Evolutionary conservation across 2,797 vertebrate species (phyloP).

Genomic region (Poeciliopsis gracilis): DNA sequence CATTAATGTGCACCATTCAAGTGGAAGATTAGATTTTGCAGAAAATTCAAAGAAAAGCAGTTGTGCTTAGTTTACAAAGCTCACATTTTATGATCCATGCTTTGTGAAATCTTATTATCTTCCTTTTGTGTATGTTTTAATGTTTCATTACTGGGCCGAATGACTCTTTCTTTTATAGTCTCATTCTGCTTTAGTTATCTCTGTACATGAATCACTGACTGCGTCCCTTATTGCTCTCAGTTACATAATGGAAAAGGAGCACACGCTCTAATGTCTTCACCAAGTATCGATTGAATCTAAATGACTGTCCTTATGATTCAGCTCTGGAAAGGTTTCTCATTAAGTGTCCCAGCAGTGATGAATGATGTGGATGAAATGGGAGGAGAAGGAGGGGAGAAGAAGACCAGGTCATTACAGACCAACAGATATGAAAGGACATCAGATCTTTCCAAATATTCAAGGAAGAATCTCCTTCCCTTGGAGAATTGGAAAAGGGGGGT

Average conservation of each 20-base stretch:
- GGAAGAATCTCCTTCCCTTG: slow-evolving; percentile 31
- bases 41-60: background rate
- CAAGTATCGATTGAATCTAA: slow-evolving; percentile 70
- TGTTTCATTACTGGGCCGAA: slow-evolving; percentile 10
- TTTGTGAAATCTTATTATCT: slow-evolving; percentile 7
- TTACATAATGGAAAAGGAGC: slow-evolving; percentile 28
- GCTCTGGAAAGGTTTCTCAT: slow-evolving; percentile 59
- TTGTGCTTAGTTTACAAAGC: background rate
- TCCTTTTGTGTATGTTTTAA: slow-evolving; percentile 1
- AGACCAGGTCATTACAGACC: slow-evolving; percentile 43
- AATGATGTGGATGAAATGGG: slow-evolving; percentile 49
- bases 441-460: slow-evolving; percentile 15
- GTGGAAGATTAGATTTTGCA: background rate
- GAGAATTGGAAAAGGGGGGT: slow-evolving; percentile 12
- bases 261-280: slow-evolving; percentile 58
- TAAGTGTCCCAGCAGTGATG: slow-evolving; percentile 57
- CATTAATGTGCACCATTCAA: background rate
- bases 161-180: background rate
- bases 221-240: slow-evolving; percentile 5
- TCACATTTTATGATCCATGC: slow-evolving; percentile 1
- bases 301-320: slow-evolving; percentile 59
- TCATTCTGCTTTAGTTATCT: slow-evolving; percentile 15
- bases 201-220: slow-evolving; percentile 18
- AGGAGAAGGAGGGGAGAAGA: slow-evolving; percentile 2
- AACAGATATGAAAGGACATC: slow-evolving; percentile 48